Evolutionary conservation across 2,888 invertebrate genomes (phyloP), one percentile per base, ranked within the genome.

Genomic region (Drosophila paranaensis): DNA sequence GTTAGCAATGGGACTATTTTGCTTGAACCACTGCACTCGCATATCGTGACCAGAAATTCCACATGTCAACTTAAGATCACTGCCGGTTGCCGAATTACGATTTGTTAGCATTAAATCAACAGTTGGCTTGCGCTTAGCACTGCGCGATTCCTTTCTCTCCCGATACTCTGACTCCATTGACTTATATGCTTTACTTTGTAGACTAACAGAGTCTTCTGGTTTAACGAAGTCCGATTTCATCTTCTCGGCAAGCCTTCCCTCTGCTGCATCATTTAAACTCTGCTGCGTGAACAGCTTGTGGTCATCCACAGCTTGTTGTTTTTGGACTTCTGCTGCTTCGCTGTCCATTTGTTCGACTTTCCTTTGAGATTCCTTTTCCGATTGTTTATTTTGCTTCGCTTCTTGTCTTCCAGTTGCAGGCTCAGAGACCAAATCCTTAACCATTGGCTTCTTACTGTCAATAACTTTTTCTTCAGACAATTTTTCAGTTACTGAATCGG

Each of bases 31-130:
- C 55, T 95, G 94, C 11, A 96, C 93, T 33, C 93, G 93, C 33
- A 96, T 95, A 65, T 96, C 95, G 0, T 95, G 94, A 14, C 96
- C 96, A 50, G 97, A 93, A 14, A 96, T 94, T 68, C 95, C 96
- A 89, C 97, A 97, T 0, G 96, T 96, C 48, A 97, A 92, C 92
- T 96, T 96, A 2, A 97, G 95, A 77, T 95, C 94, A 20, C 96
- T 95, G 1, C 96, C 96, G 83, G 95, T 94, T 0, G 96, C 95
- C 5, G 96, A 95, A 6, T 96, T 96, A 79, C 96, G 94, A 86
- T 97, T 96, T 1, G 95, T 96, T 48, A 98, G 92, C 77, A 95
- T 95, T 1, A 96, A 95, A 37, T 93, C 92, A 16, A 93, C 79
- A 16, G 81, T 86, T 0, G 93, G 93, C 20, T 87, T 80, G 0